Conservation (phyloP, 1,140 invertebrate genomes). For the Microplitis demolitor region DNA sequence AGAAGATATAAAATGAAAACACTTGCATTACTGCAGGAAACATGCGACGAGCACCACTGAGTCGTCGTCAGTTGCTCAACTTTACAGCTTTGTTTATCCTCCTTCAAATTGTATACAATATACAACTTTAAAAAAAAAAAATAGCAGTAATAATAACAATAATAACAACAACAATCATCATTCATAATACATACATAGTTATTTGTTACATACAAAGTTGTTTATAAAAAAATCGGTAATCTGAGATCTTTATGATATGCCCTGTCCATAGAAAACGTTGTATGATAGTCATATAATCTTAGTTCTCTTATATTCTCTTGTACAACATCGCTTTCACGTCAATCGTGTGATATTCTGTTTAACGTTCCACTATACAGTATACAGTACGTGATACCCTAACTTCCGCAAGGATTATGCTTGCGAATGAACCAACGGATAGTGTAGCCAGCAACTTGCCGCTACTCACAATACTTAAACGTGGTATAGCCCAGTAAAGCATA, state of each 20-base stretch:
- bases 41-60: neutral
- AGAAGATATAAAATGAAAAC: slow-evolving; percentile 1
- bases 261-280: neutral
- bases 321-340: neutral
- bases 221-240: no score
- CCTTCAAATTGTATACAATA: neutral
- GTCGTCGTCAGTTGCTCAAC: neutral
- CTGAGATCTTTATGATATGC: no score
- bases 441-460: neutral
- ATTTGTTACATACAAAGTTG: no score
- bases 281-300: slow-evolving; percentile 6
- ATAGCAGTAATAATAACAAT: neutral
- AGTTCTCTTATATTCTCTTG: neutral
- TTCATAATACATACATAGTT: no score
- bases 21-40: neutral
- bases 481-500: no score
- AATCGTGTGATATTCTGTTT: slow-evolving; percentile 19
- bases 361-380: slow-evolving; percentile 10
- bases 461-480: no score
- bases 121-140: neutral
- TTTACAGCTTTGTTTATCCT: slow-evolving; percentile 7
- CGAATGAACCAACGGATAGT: no score
- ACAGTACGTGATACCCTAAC: slow-evolving; percentile 29
- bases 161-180: no score
- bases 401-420: slow-evolving; percentile 25